Evolutionary conservation across 1,140 invertebrate genomes (phyloP).

Genomic region (Pseudomyrmex gracilis): DNA sequence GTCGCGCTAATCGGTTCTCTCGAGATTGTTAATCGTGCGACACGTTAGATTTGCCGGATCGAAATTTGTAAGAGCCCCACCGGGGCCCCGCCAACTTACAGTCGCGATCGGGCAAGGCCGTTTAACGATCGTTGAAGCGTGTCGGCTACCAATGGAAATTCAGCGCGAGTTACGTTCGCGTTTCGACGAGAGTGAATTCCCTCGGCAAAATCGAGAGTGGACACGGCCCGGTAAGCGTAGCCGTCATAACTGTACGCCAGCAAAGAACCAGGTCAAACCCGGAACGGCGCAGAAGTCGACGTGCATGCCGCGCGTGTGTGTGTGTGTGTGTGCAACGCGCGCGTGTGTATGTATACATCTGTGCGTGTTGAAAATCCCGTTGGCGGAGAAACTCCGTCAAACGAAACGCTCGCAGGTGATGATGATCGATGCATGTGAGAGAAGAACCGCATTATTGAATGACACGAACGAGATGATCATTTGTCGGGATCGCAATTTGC

Average conservation of each 20-base stretch:
- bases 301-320: neutral
- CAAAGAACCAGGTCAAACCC: conserved; percentile 41
- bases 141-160: conserved; percentile 67
- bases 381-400: conserved; percentile 32
- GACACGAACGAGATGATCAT: neutral
- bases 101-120: conserved; percentile 67
- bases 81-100: conserved; percentile 47
- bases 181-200: conserved; percentile 74
- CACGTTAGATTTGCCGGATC: conserved; percentile 48
- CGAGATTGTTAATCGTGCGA: conserved; percentile 58
- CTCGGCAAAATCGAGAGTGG: conserved; percentile 72
- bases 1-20: conserved; percentile 34
- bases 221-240: conserved; percentile 54
- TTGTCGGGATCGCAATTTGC: neutral
- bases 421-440: conserved; percentile 22
- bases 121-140: conserved; percentile 71
- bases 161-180: conserved; percentile 62
- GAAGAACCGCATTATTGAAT: neutral
- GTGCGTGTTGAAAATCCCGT: conserved; percentile 8
- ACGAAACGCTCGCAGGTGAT: conserved; percentile 22
- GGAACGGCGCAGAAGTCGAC: conserved; percentile 29
- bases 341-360: neutral
- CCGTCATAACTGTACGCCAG: conserved; percentile 45
- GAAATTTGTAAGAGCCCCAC: conserved; percentile 59
- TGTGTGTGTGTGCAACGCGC: neutral